Conservation (phyloP, 2,888 invertebrate genomes). For the Lymantria monacha region DNA sequence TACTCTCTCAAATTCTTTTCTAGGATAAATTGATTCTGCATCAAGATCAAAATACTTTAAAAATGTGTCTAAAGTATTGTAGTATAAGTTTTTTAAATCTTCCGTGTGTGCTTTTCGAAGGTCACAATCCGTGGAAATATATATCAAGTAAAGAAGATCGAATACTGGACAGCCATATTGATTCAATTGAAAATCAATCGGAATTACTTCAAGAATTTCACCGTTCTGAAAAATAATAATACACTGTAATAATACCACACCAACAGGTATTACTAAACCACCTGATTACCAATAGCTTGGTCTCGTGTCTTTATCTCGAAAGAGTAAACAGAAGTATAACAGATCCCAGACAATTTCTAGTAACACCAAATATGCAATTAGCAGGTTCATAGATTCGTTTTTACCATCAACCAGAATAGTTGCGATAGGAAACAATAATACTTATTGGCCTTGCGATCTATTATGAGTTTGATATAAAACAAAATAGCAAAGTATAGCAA, state of each 20-base stretch:
- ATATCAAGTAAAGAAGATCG: slow-evolving; percentile 51
- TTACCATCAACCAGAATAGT: too few species aligned
- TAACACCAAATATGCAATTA: too few species aligned
- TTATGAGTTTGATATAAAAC: too few species aligned
- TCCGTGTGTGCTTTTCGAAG: slow-evolving; percentile 43
- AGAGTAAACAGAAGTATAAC: too few species aligned
- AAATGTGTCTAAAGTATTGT: slow-evolving; percentile 36
- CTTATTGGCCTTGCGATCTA: too few species aligned
- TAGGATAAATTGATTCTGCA: slow-evolving; percentile 39
- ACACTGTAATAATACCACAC: not conserved
- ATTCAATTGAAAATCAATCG: slow-evolving; percentile 49
- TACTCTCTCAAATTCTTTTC: slow-evolving; percentile 39
- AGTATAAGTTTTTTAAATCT: slow-evolving; percentile 45
- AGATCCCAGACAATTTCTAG: too few species aligned
- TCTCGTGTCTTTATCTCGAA: too few species aligned
- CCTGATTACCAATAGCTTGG: too few species aligned
- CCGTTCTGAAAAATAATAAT: slow-evolving; percentile 37
- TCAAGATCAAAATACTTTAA: slow-evolving; percentile 46
- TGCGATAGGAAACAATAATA: too few species aligned
- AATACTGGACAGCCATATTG: slow-evolving; percentile 44
- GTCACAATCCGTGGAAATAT: slow-evolving; percentile 39
- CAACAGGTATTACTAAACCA: too few species aligned
- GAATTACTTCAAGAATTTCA: slow-evolving; percentile 38
- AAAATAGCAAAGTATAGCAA: too few species aligned
- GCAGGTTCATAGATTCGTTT: too few species aligned